Evolutionary conservation across 1,140 invertebrate species (phyloP), one percentile per base, ranked within the genome.

Genomic region (Eriosoma lanigerum): DNA sequence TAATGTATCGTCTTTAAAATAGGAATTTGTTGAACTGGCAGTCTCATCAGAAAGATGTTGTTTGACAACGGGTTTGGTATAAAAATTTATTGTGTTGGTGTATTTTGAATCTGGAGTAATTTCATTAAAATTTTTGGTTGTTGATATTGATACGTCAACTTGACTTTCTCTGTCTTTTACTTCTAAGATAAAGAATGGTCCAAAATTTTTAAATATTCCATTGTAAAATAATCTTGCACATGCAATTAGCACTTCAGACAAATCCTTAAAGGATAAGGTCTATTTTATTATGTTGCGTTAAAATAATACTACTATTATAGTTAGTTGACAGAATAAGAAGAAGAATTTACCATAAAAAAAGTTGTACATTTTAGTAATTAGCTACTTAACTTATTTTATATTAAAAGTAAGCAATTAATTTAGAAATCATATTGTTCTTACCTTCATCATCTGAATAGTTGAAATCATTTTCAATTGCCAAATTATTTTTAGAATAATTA

Each of bases 41-140:
- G 94, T 93, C 93, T 92, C 94, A 92, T 87, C 94, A 93, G 85
- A 94, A 93, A 82, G 93, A 94, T 84, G 93, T n/a, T 78, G 75
- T 32, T 78, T 78, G 17, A 62, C 56, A 0, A 26, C 54, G 48
- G 75, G 54, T 62, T 78, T 78, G 1, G 75, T 78, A 29, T 78
- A 78, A 60, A 78, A 78, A 13, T 78, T 58, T 15, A 60, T 78
- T 19, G 75, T 78, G 17, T 60, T 78, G 21, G 29, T 60, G 24
- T 78, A 78, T 48, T 78, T 78, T 78, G 75, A 78, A 21, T 78
- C 75, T 26, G 75, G 75, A 12, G 75, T 78, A n/a, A 78, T 78
- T 62, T 78, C 75, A 29, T 78, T 26, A 15, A 60, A 21, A 26
- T 60, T 78, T 78, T 78, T 78, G 24, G 15, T 21, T 9, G 44